Percentiles rank a stretch among this genome's conserved stretches.
Conservation (phyloP, 2,113 vertebrate genomes). For the Boleophthalmus pectinirostris region DNA sequence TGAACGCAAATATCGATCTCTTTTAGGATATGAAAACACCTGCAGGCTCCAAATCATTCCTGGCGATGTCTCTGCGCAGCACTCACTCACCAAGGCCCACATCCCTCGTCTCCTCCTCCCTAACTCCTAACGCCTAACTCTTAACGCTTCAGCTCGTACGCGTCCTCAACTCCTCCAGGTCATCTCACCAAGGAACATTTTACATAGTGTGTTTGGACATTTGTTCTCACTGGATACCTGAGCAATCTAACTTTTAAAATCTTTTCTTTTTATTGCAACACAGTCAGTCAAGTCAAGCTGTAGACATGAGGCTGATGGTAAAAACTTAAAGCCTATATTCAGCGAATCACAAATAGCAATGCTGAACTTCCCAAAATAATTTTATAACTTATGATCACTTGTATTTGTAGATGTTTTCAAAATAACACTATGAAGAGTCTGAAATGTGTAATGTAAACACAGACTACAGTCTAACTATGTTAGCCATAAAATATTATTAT, state of each 20-base stretch:
- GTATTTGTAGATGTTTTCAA: too few relatives aligned
- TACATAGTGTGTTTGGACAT: constrained; percentile 16
- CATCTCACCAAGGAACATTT: constrained; percentile 14
- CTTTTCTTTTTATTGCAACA: not conserved
- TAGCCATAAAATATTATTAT: too few relatives aligned
- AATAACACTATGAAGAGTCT: too few relatives aligned
- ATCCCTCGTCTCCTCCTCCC: constrained; percentile 7
- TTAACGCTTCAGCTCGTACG: constrained; percentile 28
- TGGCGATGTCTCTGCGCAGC: constrained; percentile 47
- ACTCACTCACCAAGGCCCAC: constrained; percentile 36
- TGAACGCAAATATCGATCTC: constrained; percentile 76
- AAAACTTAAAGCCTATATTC: too few relatives aligned
- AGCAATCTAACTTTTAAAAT: not conserved
- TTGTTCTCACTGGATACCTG: not conserved
- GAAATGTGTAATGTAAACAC: too few relatives aligned
- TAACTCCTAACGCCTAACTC: not conserved
- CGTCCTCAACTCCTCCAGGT: constrained; percentile 31
- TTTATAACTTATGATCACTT: too few relatives aligned
- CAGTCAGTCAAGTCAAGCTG: too few relatives aligned
- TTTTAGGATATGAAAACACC: constrained; percentile 76
- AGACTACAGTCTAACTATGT: too few relatives aligned
- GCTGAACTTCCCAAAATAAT: too few relatives aligned
- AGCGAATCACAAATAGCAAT: too few relatives aligned
- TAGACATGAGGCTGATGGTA: too few relatives aligned
- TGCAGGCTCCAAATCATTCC: constrained; percentile 75